Evolutionary conservation across 2,888 invertebrate genomes (phyloP).

Genomic region (Aspidapion aeneum): DNA sequence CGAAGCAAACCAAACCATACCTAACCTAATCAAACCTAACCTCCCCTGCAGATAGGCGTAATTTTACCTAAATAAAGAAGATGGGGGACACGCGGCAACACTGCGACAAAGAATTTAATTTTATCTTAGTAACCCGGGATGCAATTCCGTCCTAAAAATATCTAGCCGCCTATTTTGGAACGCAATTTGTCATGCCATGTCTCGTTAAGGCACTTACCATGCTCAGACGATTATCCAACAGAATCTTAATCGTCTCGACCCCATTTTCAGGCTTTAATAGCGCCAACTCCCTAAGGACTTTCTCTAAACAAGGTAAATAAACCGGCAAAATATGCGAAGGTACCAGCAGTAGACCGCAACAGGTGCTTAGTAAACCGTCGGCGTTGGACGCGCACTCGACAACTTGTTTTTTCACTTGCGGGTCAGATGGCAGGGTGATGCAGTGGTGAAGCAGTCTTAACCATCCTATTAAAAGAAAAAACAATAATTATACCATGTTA

Average conservation of each 20-base stretch:
- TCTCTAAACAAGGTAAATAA: constrained; percentile 63
- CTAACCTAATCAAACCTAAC: no score
- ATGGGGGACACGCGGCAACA: no score
- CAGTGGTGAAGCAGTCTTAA: constrained; percentile 77
- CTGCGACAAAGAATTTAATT: no score
- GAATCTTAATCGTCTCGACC: constrained; percentile 54
- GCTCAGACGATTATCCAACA: constrained; percentile 56
- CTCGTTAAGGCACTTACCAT: no score
- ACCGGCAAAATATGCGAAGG: constrained; percentile 59
- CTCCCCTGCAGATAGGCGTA: no score
- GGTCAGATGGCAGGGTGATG: constrained; percentile 53
- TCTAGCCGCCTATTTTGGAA: no score
- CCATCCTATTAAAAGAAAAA: constrained; percentile 69
- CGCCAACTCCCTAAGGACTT: constrained; percentile 66
- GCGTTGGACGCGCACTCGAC: constrained; percentile 63
- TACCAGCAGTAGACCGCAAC: constrained; percentile 69
- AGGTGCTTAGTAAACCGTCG: constrained; percentile 64
- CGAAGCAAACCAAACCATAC: no score
- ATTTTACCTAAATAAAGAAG: no score
- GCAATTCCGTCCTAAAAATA: no score
- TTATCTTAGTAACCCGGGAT: no score
- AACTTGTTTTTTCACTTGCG: constrained; percentile 50
- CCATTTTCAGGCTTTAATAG: constrained; percentile 61
- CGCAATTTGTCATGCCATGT: no score
- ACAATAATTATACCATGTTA: neutral